Percentiles rank a stretch among this genome's conserved stretches.
Conservation (phyloP, 2,113 vertebrate genomes). For the Dasyornis broadbenti region DNA sequence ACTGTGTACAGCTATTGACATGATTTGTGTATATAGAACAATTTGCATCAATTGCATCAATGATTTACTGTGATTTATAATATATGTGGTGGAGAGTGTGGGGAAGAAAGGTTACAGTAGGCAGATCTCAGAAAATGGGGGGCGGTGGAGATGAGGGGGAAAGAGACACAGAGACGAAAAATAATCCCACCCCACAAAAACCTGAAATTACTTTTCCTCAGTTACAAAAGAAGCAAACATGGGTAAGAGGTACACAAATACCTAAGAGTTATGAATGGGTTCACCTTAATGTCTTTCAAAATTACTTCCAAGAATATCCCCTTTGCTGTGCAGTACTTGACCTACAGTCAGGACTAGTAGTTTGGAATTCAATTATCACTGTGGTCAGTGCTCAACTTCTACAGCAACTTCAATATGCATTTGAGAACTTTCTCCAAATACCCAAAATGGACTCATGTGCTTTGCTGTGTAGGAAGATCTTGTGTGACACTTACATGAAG, state of each 20-base stretch:
- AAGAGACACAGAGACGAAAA: background rate
- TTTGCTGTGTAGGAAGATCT: background rate
- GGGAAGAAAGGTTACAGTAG: background rate
- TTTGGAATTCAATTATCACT: background rate
- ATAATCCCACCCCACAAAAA: background rate
- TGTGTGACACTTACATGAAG: background rate
- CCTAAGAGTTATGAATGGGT: background rate
- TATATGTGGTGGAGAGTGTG: background rate
- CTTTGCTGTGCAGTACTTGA: background rate
- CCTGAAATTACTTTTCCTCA: background rate
- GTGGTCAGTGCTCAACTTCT: background rate
- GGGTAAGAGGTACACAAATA: background rate
- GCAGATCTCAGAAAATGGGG: background rate
- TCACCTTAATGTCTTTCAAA: background rate
- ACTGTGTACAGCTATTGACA: background rate
- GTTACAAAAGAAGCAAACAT: background rate
- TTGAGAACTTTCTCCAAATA: background rate
- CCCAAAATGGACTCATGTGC: background rate
- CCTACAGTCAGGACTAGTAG: background rate
- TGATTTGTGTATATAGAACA: background rate
- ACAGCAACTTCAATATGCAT: background rate
- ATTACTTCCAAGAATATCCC: background rate
- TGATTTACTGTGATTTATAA: background rate
- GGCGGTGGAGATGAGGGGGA: fast-evolving
- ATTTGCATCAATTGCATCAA: background rate